Conservation (phyloP, 2,888 invertebrate genomes). For the Neocrepidodera transversa region DNA sequence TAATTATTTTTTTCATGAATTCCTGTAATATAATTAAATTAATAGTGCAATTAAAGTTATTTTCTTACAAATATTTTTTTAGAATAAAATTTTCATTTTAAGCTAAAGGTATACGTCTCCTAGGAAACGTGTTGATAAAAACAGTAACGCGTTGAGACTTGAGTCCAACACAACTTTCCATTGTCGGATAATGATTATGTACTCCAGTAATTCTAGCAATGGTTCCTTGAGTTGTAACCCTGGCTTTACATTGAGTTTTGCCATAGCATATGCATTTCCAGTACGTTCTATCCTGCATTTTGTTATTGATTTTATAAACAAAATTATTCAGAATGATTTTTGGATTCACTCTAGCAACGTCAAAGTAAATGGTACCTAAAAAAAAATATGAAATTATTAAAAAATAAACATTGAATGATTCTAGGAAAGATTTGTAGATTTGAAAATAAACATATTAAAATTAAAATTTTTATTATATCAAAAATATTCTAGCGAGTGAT, state of each 20-base stretch:
- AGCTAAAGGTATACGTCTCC: conserved; percentile 2
- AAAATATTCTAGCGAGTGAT: background rate
- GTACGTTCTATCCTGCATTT: conserved; percentile 44
- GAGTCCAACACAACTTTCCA: conserved; percentile 30
- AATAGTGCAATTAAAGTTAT: too few species aligned
- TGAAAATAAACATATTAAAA: too few species aligned
- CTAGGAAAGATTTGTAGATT: too few species aligned
- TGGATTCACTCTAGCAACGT: conserved; percentile 46
- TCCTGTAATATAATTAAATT: too few species aligned
- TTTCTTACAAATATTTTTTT: too few species aligned
- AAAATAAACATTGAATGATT: too few species aligned
- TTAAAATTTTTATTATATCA: too few species aligned
- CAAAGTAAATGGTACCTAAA: conserved; percentile 44
- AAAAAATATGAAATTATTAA: too few species aligned
- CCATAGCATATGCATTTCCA: conserved; percentile 50
- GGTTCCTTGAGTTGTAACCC: conserved; percentile 45
- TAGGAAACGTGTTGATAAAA: conserved; percentile 13
- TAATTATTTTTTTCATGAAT: too few species aligned
- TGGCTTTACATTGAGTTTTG: conserved; percentile 47
- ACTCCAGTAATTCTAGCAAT: conserved; percentile 33
- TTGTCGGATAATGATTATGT: conserved; percentile 44
- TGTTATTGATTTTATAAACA: conserved; percentile 44
- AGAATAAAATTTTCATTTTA: too few species aligned
- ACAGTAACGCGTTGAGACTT: conserved; percentile 27
- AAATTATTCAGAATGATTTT: conserved; percentile 48